These are phyloP conservation scores for Paralvinella palmiformis DNA, from an alignment of 1,140 invertebrate species.

Conservation along the genomic window DNA sequence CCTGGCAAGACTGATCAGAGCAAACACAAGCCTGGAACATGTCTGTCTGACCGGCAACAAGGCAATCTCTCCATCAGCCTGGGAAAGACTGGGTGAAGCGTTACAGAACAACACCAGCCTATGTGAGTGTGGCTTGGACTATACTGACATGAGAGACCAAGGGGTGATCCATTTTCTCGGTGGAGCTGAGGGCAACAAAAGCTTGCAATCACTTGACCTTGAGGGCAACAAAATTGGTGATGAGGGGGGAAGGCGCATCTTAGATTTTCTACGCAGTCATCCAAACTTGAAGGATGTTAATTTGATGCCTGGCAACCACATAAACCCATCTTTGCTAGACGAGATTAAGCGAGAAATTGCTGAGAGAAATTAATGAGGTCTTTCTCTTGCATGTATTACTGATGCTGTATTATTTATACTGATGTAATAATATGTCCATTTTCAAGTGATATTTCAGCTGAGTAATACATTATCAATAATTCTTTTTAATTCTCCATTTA, in stretches of 20 bases:
- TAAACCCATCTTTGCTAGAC: conserved; percentile 3
- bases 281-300: conserved; percentile 30
- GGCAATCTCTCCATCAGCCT: conserved; percentile 22
- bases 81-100: conserved; percentile 28
- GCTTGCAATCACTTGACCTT: conserved; percentile 26
- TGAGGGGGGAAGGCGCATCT: conserved; percentile 24
- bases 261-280: conserved; percentile 32
- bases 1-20: conserved; percentile 12
- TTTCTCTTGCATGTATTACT: no score
- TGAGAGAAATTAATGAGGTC: no score
- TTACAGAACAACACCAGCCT: conserved; percentile 28
- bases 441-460: no score
- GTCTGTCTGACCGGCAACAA: conserved; percentile 30
- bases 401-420: no score
- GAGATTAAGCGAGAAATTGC: no score
- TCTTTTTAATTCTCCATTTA: no score
- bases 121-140: conserved; percentile 28
- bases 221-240: conserved; percentile 27
- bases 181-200: conserved; percentile 26
- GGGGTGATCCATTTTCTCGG: conserved; percentile 23
- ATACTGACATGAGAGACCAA: conserved; percentile 29
- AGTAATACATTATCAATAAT: no score
- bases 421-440: no score
- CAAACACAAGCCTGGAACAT: conserved; percentile 25
- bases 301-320: conserved; percentile 28